Conservation (phyloP, 2,888 invertebrate species). For the Drosophila acutilabella region DNA sequence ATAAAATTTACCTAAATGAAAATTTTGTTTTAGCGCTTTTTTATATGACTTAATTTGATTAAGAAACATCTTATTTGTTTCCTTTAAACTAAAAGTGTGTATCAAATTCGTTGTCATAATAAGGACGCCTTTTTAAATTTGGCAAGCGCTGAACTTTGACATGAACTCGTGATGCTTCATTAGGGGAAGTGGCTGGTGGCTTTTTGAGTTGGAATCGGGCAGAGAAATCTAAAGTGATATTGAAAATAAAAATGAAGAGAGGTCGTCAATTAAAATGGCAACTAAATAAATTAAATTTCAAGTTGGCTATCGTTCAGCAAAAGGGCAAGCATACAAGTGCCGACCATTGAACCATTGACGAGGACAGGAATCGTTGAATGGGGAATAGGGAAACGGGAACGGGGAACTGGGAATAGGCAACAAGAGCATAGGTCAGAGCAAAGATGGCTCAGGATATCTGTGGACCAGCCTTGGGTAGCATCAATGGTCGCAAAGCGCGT, state of each 20-base stretch:
- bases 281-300: slow-evolving; percentile 69
- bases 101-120: no score
- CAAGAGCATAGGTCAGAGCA: slow-evolving; percentile 12
- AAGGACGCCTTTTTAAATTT: no score
- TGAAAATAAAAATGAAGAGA: slow-evolving; percentile 53
- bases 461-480: slow-evolving; percentile 27
- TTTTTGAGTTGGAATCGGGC: slow-evolving; percentile 42
- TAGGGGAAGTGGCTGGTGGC: slow-evolving; percentile 40
- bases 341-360: slow-evolving; percentile 8
- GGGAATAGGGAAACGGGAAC: not conserved
- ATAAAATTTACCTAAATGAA: no score
- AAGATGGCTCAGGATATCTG: slow-evolving; percentile 3
- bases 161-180: slow-evolving; percentile 30
- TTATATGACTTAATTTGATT: no score
- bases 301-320: slow-evolving; percentile 40
- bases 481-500: slow-evolving; percentile 58
- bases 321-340: slow-evolving; percentile 72
- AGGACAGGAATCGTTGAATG: not conserved
- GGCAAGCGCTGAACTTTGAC: slow-evolving; percentile 17
- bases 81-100: no score
- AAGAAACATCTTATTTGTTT: no score
- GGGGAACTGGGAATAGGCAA: slow-evolving; percentile 5
- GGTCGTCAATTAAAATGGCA: slow-evolving; percentile 62
- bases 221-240: slow-evolving; percentile 53
- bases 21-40: no score